Base-by-base conservation (phyloP, 2,113 vertebrate genomes). In the Chrysemys picta region DNA sequence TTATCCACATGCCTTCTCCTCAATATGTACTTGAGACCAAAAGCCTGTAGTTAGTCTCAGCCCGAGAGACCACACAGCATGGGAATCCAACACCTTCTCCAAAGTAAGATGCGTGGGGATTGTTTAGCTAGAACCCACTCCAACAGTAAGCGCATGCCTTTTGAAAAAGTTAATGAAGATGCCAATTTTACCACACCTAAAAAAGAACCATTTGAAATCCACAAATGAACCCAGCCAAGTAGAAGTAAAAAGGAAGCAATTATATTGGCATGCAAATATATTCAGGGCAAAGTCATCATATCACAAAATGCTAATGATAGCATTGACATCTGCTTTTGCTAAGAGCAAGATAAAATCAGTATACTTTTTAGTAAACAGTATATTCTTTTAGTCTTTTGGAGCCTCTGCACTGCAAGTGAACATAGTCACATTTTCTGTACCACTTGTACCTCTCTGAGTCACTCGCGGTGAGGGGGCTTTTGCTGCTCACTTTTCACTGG, bases 341-440 rank as follows among this genome's bases (percentile, higher is more conserved):
- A 25, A 78, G n/a, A 88, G 9, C 47, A 93, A 88, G 53, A 47
- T 83, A 72, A 90, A 93, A 57, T 90, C 12, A 89, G 29, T 35
- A 24, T 72, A 83, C 52, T 79, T 87, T 54, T 54, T 54, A 54
- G 19, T 27, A 25, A 35, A 2, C 56, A 75, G 31, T 4, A 59
- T 21, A 38, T 11, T 82, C 3, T 17, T 72, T 49, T 87, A 47
- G 3, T 54, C n/a, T 90, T 91, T 84, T 82, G 8, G 16, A 76
- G 57, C 75, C 31, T 42, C 85, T 17, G 12, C 38, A 85, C 84
- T 75, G 65, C 14, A 62, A 62, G 31, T 35, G 29, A 62, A 62
- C 59, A 29, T 2, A n/a, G 2, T 75, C 85, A 22, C 3, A 1
- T 0, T 0, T 0, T 27, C 1, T 42, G 45, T 91, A 56, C 49